Base-by-base conservation (phyloP, 2,797 vertebrate genomes). In the Trachops cirrhosus region DNA sequence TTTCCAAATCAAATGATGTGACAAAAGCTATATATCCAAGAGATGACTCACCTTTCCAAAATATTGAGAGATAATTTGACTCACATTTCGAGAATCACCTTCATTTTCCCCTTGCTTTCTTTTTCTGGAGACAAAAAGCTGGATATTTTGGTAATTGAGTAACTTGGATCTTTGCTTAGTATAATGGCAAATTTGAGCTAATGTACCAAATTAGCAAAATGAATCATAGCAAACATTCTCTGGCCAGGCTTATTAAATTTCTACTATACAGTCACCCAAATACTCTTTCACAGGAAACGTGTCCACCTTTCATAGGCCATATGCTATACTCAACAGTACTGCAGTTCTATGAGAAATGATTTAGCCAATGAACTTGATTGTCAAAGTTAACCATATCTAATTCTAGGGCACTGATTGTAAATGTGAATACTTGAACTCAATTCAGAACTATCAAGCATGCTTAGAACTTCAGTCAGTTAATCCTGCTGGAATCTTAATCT, bases 151-250 rank as follows among this genome's bases (percentile, higher is more conserved):
- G 85, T 91, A 96, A 96, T 67, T 97, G 84, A 91, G 70, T 94
- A 97, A 97, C 46, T 71, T 95, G 77, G 64, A 93, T 95, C 67
- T 95, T 95, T 95, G 70, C 90, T 97, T 91, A 77, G 73, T 73
- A 91, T 94, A 97, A 95, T 97, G 87, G 82, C 71, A 96, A 96
- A 92, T 96, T 97, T 96, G 97, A 97, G 86, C 62, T 96, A 94
- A 96, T 91, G 46, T 92, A 97, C 92, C 54, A 95, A 96, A 93
- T 97, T 96, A 96, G 92, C 70, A 96, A 97, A 92, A 74, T 97
- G 96, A 98, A 82, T 97, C 95, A 97, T 54, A 92, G 91, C 34
- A 26, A 89, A 75, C 67, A 78, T 97, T 96, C 85, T 90, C 74
- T 78, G 78, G 78, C 73, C 90, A 96, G 54, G 29, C 26, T 94